phyloP scores from a whole-genome alignment of 2,888 invertebrate species.

The Acanthosepion lycidas region DNA sequence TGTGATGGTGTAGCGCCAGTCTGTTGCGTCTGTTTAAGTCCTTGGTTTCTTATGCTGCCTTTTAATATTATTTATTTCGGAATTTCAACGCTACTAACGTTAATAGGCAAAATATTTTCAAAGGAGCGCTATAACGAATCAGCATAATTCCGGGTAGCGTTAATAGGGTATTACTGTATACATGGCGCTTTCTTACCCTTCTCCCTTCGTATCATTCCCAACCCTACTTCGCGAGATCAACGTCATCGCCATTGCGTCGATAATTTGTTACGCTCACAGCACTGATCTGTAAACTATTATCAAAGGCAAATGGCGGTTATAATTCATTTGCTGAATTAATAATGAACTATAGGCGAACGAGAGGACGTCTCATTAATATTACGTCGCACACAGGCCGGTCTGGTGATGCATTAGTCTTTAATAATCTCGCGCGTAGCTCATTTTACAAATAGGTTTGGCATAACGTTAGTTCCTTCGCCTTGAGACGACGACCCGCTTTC shows the following conservation, averaged over 20 bases:
- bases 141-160: no score
- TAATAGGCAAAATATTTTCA: no score
- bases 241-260: background rate
- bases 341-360: background rate
- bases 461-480: background rate
- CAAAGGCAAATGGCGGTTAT: background rate
- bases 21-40: no score
- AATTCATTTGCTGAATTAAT: slow-evolving; percentile 8
- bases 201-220: background rate
- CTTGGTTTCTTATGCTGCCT: no score
- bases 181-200: background rate
- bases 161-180: background rate
- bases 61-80: no score
- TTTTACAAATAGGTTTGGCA: background rate
- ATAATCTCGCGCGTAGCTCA: background rate
- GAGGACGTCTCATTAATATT: slow-evolving; percentile 11
- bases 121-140: no score
- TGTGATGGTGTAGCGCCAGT: no score
- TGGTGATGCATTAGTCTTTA: background rate
- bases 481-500: background rate
- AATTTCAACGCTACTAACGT: no score
- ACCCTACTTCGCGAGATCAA: background rate
- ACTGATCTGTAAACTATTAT: background rate
- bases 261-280: background rate
- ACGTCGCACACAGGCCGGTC: background rate